Conservation (phyloP, 2,797 vertebrate species). For the Anguilla marmorata region DNA sequence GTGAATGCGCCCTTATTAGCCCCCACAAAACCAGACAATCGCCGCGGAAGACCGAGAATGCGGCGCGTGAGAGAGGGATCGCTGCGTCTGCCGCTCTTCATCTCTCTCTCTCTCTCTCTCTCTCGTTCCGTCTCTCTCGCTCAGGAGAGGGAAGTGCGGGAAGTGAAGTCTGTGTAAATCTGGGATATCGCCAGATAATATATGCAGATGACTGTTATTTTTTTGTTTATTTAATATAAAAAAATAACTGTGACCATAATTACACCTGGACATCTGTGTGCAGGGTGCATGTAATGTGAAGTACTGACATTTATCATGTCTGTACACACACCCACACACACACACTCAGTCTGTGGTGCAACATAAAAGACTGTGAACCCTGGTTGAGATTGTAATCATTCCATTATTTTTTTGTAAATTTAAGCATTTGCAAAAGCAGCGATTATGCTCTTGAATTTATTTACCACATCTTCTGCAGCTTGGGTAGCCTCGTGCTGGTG, state of each 20-base stretch:
- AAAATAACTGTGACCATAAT: neutral
- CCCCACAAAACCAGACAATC: neutral
- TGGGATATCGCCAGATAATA: neutral
- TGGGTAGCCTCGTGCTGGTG: no score
- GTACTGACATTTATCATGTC: no score
- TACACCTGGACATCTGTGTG: neutral
- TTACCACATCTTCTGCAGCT: no score
- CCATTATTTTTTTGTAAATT: neutral
- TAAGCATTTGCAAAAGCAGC: no score
- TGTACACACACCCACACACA: neutral
- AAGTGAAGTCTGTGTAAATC: neutral
- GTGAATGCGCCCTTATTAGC: neutral
- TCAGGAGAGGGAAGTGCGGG: neutral
- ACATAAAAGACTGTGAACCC: slow-evolving; percentile 12
- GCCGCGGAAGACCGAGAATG: neutral
- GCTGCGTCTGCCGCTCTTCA: neutral
- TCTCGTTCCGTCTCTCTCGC: neutral
- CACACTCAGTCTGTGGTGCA: neutral
- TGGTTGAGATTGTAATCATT: neutral
- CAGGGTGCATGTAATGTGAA: neutral
- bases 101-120: neutral
- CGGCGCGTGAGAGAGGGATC: neutral
- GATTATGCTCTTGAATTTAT: neutral
- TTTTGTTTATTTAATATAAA: neutral
- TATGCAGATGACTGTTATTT: neutral